These are phyloP conservation scores for Acipenser transmontanus DNA, from an alignment of 2,797 vertebrate genomes.

Conservation along the genomic window DNA sequence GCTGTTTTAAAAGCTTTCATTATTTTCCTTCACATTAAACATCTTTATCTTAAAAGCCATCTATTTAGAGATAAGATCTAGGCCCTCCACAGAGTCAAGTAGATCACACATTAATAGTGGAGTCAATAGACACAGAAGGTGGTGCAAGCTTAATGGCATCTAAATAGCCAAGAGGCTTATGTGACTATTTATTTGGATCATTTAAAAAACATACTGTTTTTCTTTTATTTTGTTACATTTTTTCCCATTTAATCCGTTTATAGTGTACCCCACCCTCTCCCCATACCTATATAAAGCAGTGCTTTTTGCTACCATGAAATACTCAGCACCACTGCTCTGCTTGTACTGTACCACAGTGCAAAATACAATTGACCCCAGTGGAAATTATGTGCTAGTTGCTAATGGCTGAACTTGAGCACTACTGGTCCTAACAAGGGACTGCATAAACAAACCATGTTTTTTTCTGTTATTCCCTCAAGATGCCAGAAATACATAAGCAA, in stretches of 20 bases:
- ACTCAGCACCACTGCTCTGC: constrained; percentile 9
- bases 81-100: constrained; percentile 8
- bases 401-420: constrained; percentile 19
- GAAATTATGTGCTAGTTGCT: constrained; percentile 17
- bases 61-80: constrained; percentile 9
- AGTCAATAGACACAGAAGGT: not conserved
- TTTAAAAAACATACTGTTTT: no score
- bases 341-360: constrained; percentile 2
- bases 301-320: not conserved
- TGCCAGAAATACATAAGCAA: constrained; percentile 17
- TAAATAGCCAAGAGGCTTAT: no score
- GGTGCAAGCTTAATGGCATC: no score
- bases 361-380: constrained; percentile 18
- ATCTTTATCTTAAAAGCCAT: constrained; percentile 8
- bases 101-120: constrained; percentile 16
- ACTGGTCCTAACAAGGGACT: constrained; percentile 9
- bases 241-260: no score
- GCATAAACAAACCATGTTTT: constrained; percentile 12
- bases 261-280: no score
- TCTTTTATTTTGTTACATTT: no score
- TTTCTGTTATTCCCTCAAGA: constrained; percentile 11
- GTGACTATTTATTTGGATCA: no score
- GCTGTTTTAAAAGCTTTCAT: constrained; percentile 5
- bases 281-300: not conserved
- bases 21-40: constrained; percentile 3